phyloP scores from a whole-genome alignment of 2,888 invertebrate species.

The Melanargia galathea region DNA sequence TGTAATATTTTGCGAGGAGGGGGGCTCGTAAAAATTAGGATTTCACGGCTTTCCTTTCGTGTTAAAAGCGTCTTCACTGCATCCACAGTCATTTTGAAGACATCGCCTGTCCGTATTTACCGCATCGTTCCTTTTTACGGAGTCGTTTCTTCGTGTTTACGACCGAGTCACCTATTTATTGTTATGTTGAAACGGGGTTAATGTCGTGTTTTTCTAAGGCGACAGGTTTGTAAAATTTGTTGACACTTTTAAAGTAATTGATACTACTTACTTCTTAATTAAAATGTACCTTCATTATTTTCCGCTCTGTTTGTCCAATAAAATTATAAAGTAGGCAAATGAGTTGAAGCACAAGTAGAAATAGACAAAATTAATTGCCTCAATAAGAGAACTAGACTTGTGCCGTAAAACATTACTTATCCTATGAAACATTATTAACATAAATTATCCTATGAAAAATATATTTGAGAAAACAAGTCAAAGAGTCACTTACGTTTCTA shows the following conservation, averaged over 20 bases:
- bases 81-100: slow-evolving; percentile 55
- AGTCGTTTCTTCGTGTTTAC: slow-evolving; percentile 69
- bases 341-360: not conserved
- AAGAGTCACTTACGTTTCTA: slow-evolving; percentile 18
- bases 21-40: slow-evolving; percentile 58
- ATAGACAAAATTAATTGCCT: not conserved
- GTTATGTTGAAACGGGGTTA: slow-evolving; percentile 74
- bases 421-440: no score
- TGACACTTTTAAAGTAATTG: slow-evolving; percentile 1
- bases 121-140: slow-evolving; percentile 75
- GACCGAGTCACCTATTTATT: slow-evolving; percentile 68
- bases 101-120: slow-evolving; percentile 77
- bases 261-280: not conserved
- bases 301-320: not conserved
- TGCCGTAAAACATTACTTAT: not conserved
- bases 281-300: not conserved
- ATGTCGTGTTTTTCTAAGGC: slow-evolving; percentile 62
- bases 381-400: not conserved
- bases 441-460: not conserved
- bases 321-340: not conserved
- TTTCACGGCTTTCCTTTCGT: slow-evolving; percentile 46
- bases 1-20: slow-evolving; percentile 27
- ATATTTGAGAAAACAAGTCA: slow-evolving; percentile 16
- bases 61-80: slow-evolving; percentile 56
- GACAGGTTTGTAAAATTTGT: slow-evolving; percentile 26